Evolutionary conservation across 2,113 vertebrate species (phyloP), one percentile per base, ranked within the genome.

Genomic region (Pseudorasbora parva): DNA sequence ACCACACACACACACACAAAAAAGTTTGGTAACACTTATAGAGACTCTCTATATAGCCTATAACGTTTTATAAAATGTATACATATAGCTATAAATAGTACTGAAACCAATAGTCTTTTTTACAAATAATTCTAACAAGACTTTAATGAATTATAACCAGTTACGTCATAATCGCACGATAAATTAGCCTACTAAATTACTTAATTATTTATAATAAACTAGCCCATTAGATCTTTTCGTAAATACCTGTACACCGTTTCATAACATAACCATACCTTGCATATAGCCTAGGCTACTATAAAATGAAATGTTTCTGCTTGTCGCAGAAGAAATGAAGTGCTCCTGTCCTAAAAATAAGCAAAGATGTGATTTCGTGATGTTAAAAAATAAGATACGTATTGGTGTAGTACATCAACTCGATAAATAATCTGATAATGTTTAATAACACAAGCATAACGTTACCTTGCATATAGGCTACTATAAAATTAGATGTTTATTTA

Each of bases 21-120:
- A 78, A 80, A 66, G 23, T 66, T 82, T 49, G 25, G 45, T 37
- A 68, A 74, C 74, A 74, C 78, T 68, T 43, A 59, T 59, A 47
- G 37, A 54, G 37, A 75, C 9, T 10, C 33, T 12, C 33, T 12
- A 23, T 17, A n/a, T 30, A 30, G n/a, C n/a, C n/a, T 8, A 23
- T 5, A n/a, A 60, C 12, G 21, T 21, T 37, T 56, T 8, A 21
- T n/a, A 45, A 64, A 79, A n/a, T 17, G 10, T 8, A 5, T 30
- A 19, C 49, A 19, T 12, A 71, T 11, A 21, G 30, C 8, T 69
- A 41, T 11, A 71, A 45, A 23, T 25, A 25, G 4, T 4, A 60
- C n/a, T 60, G 57, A 23, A 25, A 23, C 25, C 57, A 60, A 10
- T 25, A 25, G 19, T 6, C 4, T 69, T 69, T n/a, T n/a, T 43